Evolutionary conservation across 2,113 vertebrate genomes (phyloP), one percentile per base, ranked within the genome.

Genomic region (Promerops cafer): DNA sequence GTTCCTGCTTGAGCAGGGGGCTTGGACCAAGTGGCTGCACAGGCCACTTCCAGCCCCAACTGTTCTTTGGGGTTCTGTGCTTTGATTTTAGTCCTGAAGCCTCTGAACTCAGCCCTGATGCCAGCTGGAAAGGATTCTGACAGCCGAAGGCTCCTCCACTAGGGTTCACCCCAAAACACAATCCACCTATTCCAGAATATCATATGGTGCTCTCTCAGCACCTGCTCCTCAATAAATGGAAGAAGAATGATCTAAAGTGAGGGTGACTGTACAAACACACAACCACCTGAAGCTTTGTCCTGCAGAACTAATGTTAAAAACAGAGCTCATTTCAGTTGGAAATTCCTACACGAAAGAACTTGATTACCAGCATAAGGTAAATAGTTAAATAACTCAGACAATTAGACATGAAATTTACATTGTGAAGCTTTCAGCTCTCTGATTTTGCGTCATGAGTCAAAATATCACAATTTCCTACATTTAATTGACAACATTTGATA

Each of bases 81-180:
- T 65, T 65, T 77, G 39, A 18, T 42, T 85, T 70, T 33, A 40
- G 26, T 42, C n/a, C 2, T 22, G n/a, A 47, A 53, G 19, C 44
- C 39, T 70, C 50, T 81, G 19, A 76, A 31, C 11, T 53, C 23
- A 65, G 17, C 10, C 44, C 50, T 65, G 37, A n/a, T 70, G 45
- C 16, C 56, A 11, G 5, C 10, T 64, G 31, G 57, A 37, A 53
- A 27, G 39, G 57, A n/a, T 70, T 76, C 27, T 64, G 52, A 12
- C 2, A 1, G 16, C 7, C 1, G 1, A 16, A 52, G 60, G 33
- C 16, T 59, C 22, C 44, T n/a, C 37, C 50, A 10, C 13, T 7
- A 19, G n/a, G 12, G 11, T 30, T 76, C 27, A n/a, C 26, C 26
- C 49, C 44, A 16, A 81, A 85, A 33, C 30, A 42, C 13, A 37